Evolutionary conservation across 2,888 invertebrate species (phyloP).

Genomic region (Drosophila longiperda): DNA sequence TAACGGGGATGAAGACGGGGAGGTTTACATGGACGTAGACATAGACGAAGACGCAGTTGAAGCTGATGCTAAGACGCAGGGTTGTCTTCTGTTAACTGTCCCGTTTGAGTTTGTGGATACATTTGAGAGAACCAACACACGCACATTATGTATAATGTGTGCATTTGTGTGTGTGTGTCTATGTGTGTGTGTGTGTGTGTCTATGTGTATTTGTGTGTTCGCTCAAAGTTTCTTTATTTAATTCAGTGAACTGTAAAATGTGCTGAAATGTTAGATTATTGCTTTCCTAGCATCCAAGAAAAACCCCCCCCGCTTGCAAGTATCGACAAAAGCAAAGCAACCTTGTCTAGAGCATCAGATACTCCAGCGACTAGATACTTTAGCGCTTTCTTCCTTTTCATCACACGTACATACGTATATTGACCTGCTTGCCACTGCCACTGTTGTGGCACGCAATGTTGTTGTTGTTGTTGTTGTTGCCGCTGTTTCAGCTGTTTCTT

Average conservation of each 20-base stretch:
- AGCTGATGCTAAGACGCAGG: slow-evolving; percentile 33
- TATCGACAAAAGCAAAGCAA: slow-evolving; percentile 21
- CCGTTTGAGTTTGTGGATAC: slow-evolving; percentile 74
- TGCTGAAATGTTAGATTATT: slow-evolving; percentile 79
- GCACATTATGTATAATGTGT: slow-evolving; percentile 23
- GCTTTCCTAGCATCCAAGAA: slow-evolving; percentile 51
- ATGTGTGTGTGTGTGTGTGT: slow-evolving; percentile 15
- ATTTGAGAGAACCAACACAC: slow-evolving; percentile 58
- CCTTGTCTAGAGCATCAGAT: slow-evolving; percentile 36
- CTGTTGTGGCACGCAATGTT: background rate
- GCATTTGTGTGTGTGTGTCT: slow-evolving; percentile 39
- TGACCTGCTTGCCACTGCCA: slow-evolving; percentile 1
- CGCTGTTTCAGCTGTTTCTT: slow-evolving; percentile 62
- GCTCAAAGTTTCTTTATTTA: slow-evolving; percentile 78
- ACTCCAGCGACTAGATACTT: slow-evolving; percentile 63
- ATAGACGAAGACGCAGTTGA: slow-evolving; percentile 36
- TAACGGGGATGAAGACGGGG: background rate
- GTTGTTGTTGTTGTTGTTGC: slow-evolving; percentile 42
- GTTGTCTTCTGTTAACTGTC: slow-evolving; percentile 66
- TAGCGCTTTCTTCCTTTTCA: slow-evolving; percentile 36
- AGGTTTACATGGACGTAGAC: background rate
- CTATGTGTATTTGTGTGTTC: slow-evolving; percentile 43
- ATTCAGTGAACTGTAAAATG: slow-evolving; percentile 79
- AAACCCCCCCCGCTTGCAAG: background rate
- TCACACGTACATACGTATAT: slow-evolving; percentile 1